These are phyloP conservation scores for Pachyrhynchus sulphureomaculatus DNA, from an alignment of 1,140 invertebrate genomes.

Conservation along the genomic window DNA sequence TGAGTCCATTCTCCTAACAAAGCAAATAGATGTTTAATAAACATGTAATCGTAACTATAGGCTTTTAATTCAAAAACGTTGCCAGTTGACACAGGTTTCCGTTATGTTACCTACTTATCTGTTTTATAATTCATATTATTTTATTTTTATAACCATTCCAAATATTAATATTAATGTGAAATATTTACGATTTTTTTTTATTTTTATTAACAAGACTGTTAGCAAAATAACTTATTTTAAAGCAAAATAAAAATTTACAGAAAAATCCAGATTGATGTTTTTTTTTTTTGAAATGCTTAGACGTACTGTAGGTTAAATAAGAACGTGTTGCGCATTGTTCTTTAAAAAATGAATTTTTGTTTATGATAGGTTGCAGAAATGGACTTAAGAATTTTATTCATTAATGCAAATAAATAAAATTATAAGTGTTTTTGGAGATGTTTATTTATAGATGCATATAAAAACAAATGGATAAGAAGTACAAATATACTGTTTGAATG, in stretches of 20 bases:
- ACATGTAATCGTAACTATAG: too few species aligned
- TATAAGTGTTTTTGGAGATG: too few species aligned
- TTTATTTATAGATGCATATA: too few species aligned
- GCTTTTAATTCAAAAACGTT: neutral
- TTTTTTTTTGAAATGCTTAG: neutral
- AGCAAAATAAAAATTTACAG: neutral
- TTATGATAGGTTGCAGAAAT: too few species aligned
- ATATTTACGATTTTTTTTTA: neutral
- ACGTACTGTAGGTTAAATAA: neutral
- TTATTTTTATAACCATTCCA: slow-evolving; percentile 6
- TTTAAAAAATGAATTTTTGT: too few species aligned
- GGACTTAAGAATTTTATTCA: too few species aligned
- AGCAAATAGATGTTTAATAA: too few species aligned
- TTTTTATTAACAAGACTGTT: slow-evolving; percentile 2
- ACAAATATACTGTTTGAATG: too few species aligned
- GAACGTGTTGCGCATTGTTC: too few species aligned
- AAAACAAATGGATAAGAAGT: too few species aligned
- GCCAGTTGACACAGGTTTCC: neutral
- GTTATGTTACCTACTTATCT: neutral
- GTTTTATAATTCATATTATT: neutral
- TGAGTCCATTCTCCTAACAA: too few species aligned
- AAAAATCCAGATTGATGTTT: neutral
- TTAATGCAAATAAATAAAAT: too few species aligned
- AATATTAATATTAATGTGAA: neutral
- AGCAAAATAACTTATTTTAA: slow-evolving; percentile 3